A percentile compares a stretch with the other conserved stretches of the same genome.
Evolutionary conservation across 2,113 vertebrate species (phyloP).

Genomic region (Rhegmatorhina hoffmannsi): DNA sequence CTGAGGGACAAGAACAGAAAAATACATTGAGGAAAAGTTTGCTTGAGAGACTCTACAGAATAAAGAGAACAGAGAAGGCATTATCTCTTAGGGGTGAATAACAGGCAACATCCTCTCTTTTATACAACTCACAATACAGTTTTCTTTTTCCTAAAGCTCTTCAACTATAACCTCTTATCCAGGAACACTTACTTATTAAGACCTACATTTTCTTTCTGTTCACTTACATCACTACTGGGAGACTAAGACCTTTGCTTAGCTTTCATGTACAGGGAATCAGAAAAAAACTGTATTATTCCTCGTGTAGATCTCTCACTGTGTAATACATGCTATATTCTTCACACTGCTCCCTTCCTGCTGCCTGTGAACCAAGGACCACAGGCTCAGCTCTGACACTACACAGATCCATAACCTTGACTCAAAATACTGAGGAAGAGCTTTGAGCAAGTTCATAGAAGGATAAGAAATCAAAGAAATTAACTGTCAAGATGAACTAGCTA

Average conservation of each 20-base stretch:
- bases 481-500: background rate
- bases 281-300: background rate
- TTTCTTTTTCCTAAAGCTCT: background rate
- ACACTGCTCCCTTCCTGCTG: background rate
- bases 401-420: background rate
- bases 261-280: background rate
- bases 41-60: fast-evolving
- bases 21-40: background rate
- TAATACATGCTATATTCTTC: background rate
- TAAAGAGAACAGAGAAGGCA: background rate
- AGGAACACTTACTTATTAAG: background rate
- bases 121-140: background rate
- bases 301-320: background rate
- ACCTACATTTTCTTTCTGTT: background rate
- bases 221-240: background rate
- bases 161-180: background rate
- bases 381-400: background rate
- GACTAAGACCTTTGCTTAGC: background rate
- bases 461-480: background rate
- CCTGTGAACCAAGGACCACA: background rate
- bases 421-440: background rate
- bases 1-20: background rate
- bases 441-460: background rate
- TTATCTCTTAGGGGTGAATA: background rate
- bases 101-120: background rate